phyloP scores from a whole-genome alignment of 1,140 invertebrate species.

The Scaptodrosophila lebanonensis region DNA sequence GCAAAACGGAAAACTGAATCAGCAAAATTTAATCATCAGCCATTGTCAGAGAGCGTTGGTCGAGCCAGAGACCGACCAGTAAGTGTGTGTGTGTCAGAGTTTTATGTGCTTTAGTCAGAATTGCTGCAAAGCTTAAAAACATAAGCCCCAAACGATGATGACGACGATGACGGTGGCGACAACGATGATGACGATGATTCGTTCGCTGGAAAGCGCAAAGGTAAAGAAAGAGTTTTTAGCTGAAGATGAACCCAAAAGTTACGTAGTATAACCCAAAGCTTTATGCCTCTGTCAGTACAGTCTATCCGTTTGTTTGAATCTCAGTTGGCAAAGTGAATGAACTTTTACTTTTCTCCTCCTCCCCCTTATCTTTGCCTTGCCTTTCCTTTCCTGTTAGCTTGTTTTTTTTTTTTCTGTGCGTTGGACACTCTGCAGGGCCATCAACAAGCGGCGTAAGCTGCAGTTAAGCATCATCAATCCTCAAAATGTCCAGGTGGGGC shows the following conservation, averaged over 20 bases:
- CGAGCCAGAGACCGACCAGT: no score
- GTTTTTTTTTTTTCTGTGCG: no score
- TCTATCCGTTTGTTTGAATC: constrained; percentile 5
- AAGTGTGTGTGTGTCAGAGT: constrained; percentile 7
- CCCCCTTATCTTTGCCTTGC: constrained; percentile 1
- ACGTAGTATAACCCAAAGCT: constrained; percentile 18
- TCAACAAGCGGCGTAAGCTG: constrained; percentile 2
- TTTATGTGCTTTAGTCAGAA: constrained; percentile 49
- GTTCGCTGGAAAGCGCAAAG: constrained; percentile 20
- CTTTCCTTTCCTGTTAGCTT: constrained; percentile 5
- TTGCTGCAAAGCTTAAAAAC: constrained; percentile 37
- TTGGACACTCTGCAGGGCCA: constrained; percentile 18
- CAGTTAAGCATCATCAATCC: constrained; percentile 36
- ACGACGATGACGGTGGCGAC: not conserved
- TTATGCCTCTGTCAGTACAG: not conserved
- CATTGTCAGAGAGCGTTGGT: not conserved
- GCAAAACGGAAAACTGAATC: constrained; percentile 46
- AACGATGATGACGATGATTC: constrained; percentile 15
- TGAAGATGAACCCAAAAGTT: constrained; percentile 33
- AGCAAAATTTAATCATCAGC: constrained; percentile 61
- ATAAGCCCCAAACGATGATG: constrained; percentile 2
- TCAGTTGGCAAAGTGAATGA: constrained; percentile 54
- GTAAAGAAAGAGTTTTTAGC: constrained; percentile 14
- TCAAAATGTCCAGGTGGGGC: not conserved
- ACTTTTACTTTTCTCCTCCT: constrained; percentile 58